Percentiles rank a stretch among this genome's conserved stretches.
Conservation (phyloP, 2,888 invertebrate species). For the Tortrix viridana region DNA sequence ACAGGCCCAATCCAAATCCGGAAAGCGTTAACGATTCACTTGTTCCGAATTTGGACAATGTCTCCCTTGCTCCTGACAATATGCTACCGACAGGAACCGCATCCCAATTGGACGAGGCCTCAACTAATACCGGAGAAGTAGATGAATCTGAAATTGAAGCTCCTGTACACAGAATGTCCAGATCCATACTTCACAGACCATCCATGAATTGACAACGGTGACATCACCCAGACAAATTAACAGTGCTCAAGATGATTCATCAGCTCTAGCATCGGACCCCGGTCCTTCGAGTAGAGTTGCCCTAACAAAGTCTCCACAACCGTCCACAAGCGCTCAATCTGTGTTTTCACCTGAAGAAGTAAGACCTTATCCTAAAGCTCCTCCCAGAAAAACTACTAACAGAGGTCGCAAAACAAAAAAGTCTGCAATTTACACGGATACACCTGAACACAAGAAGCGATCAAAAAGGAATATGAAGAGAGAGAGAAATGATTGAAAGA, state of each 20-base stretch:
- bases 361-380: constrained; percentile 18
- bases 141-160: too few species aligned
- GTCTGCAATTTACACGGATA: not conserved
- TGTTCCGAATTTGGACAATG: not conserved
- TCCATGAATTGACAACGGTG: too few species aligned
- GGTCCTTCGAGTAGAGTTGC: too few species aligned
- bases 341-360: constrained; percentile 19
- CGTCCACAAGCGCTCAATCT: not conserved
- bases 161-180: too few species aligned
- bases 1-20: constrained; percentile 40
- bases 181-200: too few species aligned
- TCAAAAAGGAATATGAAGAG: not conserved
- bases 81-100: too few species aligned
- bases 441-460: not conserved
- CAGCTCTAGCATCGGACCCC: too few species aligned
- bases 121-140: too few species aligned
- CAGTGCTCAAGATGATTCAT: too few species aligned
- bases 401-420: not conserved
- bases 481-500: not conserved
- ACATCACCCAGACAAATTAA: too few species aligned
- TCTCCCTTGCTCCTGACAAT: not conserved
- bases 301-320: not conserved
- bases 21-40: not conserved
- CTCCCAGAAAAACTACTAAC: constrained; percentile 4
- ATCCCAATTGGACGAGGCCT: too few species aligned